A percentile compares a stretch with the other conserved stretches of the same genome.
Conservation (phyloP, 2,888 invertebrate species). For the Chloroclystis v-ata region DNA sequence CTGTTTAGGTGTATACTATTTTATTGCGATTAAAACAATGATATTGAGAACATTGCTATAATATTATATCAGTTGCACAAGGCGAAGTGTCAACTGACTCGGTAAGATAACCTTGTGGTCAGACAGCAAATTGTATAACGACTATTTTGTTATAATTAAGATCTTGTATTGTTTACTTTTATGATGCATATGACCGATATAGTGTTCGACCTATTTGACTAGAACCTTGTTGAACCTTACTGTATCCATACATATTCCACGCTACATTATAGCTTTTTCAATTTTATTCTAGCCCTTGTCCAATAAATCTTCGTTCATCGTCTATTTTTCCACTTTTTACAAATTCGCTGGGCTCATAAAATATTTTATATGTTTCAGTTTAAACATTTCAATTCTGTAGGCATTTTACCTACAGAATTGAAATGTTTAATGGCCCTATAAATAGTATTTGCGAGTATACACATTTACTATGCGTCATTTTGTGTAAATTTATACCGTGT, state of each 20-base stretch:
- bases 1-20: background rate
- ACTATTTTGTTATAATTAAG: constrained; percentile 14
- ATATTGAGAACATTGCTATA: constrained; percentile 17
- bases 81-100: constrained; percentile 43
- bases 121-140: constrained; percentile 38
- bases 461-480: too few relatives aligned
- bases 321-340: background rate
- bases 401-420: background rate
- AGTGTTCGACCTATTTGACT: too few relatives aligned
- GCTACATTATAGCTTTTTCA: background rate
- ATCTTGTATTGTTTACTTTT: background rate
- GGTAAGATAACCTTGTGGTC: constrained; percentile 47
- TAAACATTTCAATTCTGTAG: background rate
- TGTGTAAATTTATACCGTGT: too few relatives aligned
- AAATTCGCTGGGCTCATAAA: background rate
- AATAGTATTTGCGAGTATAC: constrained; percentile 8
- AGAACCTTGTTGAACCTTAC: background rate
- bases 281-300: background rate
- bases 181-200: too few relatives aligned
- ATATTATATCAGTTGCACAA: constrained; percentile 41
- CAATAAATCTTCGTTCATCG: background rate
- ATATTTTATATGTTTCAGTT: background rate
- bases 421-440: constrained; percentile 3
- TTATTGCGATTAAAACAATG: constrained; percentile 25
- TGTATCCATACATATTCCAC: too few relatives aligned